Percentiles rank a stretch among this genome's conserved stretches.
Evolutionary conservation across 2,113 vertebrate genomes (phyloP).

Genomic region (Machaerirhynchus nigripectus): DNA sequence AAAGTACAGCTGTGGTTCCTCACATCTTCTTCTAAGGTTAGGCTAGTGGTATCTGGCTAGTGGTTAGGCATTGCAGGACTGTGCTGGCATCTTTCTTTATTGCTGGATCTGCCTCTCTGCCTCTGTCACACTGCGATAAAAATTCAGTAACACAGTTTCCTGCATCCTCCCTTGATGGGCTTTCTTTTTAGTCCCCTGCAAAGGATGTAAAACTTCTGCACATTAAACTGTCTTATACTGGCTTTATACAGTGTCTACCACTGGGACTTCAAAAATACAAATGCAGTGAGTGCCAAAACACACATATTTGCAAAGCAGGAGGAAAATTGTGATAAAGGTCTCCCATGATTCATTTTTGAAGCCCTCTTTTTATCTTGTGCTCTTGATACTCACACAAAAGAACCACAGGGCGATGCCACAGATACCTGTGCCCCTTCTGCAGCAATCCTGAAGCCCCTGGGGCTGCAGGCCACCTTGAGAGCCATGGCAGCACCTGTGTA

Average conservation of each 20-base stretch:
- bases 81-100: neutral
- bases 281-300: neutral
- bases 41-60: neutral
- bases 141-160: neutral
- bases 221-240: neutral
- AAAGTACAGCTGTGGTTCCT: neutral
- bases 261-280: neutral
- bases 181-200: neutral
- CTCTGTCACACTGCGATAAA: neutral
- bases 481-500: neutral
- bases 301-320: neutral
- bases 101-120: neutral
- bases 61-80: neutral
- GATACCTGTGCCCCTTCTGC: neutral
- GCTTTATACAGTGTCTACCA: neutral
- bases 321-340: neutral
- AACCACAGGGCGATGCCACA: rapidly evolving
- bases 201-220: neutral
- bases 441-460: neutral
- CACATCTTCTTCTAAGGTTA: neutral
- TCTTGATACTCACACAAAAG: neutral
- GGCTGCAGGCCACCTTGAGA: neutral
- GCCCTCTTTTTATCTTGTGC: neutral
- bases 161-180: neutral
- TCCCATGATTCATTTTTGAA: neutral